These are phyloP conservation scores for Florisuga fusca DNA, from an alignment of 2,797 vertebrate genomes.

Conservation along the genomic window DNA sequence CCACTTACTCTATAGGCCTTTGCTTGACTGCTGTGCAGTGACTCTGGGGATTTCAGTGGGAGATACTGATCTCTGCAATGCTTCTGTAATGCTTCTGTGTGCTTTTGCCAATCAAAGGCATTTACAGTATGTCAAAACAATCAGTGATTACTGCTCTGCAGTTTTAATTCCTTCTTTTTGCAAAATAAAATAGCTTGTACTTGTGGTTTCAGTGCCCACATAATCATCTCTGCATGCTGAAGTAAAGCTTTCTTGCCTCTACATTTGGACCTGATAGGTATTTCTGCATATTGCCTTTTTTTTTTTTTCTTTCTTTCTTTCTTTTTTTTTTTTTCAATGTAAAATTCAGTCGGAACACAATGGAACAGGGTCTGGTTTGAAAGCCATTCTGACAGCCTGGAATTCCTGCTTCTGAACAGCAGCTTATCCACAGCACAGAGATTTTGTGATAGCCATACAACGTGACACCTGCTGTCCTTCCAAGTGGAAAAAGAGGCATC, in stretches of 20 bases:
- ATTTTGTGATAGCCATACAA: neutral
- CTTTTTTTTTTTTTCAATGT: neutral
- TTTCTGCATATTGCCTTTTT: neutral
- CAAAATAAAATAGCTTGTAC: slow-evolving; percentile 14
- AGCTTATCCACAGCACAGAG: neutral
- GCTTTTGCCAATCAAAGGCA: slow-evolving; percentile 65
- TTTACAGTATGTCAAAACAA: slow-evolving; percentile 60
- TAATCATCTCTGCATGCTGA: neutral
- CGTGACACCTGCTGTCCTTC: neutral
- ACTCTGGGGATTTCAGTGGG: slow-evolving; percentile 51
- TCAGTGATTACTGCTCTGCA: slow-evolving; percentile 54
- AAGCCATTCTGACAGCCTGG: neutral
- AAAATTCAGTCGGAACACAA: neutral
- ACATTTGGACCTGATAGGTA: neutral
- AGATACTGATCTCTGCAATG: slow-evolving; percentile 56
- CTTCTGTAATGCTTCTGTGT: slow-evolving; percentile 41
- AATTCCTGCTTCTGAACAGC: neutral
- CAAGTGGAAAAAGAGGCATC: neutral
- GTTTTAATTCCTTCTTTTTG: slow-evolving; percentile 45
- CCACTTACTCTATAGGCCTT: slow-evolving; percentile 32
- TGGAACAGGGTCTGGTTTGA: neutral
- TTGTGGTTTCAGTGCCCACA: neutral
- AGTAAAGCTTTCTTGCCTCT: neutral
- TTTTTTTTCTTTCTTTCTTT: too few species aligned
- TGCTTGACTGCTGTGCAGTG: slow-evolving; percentile 14